These are phyloP conservation scores for Rhinolophus sinicus DNA, from an alignment of 2,113 vertebrate species.

Conservation along the genomic window DNA sequence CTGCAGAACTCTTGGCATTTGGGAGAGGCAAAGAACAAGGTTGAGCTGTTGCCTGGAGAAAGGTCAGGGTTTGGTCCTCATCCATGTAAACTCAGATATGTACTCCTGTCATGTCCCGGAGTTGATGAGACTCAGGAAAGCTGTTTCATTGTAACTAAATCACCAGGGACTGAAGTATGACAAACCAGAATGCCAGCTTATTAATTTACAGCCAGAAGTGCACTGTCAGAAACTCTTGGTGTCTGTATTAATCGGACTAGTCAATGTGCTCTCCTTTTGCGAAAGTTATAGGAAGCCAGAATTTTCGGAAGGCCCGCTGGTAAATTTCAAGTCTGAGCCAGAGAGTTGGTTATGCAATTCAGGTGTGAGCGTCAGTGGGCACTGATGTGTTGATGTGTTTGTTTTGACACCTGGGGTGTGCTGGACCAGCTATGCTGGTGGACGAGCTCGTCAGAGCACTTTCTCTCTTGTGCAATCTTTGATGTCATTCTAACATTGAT, in stretches of 20 bases:
- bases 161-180: background rate
- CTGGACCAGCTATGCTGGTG: background rate
- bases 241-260: background rate
- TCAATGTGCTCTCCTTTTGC: slow-evolving; percentile 2
- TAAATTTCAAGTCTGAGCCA: background rate
- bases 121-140: background rate
- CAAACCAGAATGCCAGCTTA: background rate
- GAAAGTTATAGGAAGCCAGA: background rate
- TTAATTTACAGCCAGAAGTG: slow-evolving; percentile 7
- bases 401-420: background rate
- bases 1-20: background rate
- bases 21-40: background rate
- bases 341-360: background rate
- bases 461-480: background rate
- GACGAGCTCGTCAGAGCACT: background rate
- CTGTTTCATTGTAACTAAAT: background rate
- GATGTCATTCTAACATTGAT: background rate
- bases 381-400: background rate
- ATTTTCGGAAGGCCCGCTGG: background rate
- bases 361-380: background rate
- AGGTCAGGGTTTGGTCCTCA: background rate
- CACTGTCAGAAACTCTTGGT: background rate
- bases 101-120: background rate
- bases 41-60: background rate
- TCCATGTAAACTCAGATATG: background rate